Evolutionary conservation across 2,888 invertebrate species (phyloP), one percentile per base, ranked within the genome.

Genomic region (Drosophila ustulata): DNA sequence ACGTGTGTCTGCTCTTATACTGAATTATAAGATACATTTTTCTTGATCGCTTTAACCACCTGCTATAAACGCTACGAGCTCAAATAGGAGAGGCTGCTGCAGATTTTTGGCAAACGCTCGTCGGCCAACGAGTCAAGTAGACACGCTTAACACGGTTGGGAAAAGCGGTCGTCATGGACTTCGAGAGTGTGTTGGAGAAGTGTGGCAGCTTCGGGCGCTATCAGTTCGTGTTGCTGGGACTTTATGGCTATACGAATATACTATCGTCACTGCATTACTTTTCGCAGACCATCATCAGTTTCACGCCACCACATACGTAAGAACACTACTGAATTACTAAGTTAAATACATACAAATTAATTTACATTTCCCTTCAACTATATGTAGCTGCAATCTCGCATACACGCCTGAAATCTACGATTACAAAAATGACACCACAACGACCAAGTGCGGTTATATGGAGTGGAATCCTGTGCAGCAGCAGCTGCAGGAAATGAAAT

Each of bases 241-340:
- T 94, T 8, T 94, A 93, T 82, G 93, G 93, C 59, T 83, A 93
- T 25, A 93, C 94, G 34, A 94, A 94, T 80, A 84, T 94, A 3
- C 80, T 94, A 47, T 93, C 94, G 0, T 93, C 94, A 0, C 93
- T 94, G 85, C 94, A 94, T 80, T 94, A 94, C 85, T 94, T 94
- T 81, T 93, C 94, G 7, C 94, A 94, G 89, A 94, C 94, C 3
- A 93, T 94, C 70, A 94, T 94, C 47, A 93, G 93, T 74, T 92
- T 94, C 25, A 92, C 93, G 11, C 94, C 94, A 0, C 89, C 92
- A 3, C 92, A 93, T 80, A 92, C 90, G 92, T 93, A 86, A 89
- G 77, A 11, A 9, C 4, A 26, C 18, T 28, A 1, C 18, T 5
- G 5, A 46, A 32, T 43, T 8, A 1, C 11, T 7, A 4, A 34